These are phyloP conservation scores for Nerophis ophidion DNA, from an alignment of 2,113 vertebrate genomes.

Conservation along the genomic window DNA sequence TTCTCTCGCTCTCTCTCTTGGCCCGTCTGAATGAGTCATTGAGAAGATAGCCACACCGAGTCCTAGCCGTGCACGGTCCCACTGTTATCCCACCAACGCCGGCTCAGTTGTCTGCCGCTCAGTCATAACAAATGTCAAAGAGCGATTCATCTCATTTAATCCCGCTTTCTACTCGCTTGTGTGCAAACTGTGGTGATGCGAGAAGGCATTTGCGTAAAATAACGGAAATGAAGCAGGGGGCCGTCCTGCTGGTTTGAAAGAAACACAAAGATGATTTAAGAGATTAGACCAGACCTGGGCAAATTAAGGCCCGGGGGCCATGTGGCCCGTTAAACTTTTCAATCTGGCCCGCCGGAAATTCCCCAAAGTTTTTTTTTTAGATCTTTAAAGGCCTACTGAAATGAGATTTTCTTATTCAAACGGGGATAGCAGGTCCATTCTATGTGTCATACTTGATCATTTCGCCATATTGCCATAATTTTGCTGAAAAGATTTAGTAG, in stretches of 20 bases:
- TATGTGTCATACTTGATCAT: too few species aligned
- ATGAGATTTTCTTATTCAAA: too few species aligned
- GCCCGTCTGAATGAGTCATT: constrained; percentile 53
- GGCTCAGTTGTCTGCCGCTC: constrained; percentile 32
- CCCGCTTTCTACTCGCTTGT: constrained; percentile 25
- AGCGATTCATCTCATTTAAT: constrained; percentile 52
- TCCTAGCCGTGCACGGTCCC: constrained; percentile 40
- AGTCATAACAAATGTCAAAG: constrained; percentile 58
- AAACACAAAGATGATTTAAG: background rate
- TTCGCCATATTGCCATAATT: too few species aligned
- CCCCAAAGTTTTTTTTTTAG: too few species aligned
- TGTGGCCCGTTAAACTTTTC: too few species aligned
- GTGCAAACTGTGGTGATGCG: background rate
- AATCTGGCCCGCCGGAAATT: too few species aligned
- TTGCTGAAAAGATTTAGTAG: too few species aligned
- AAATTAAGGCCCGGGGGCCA: too few species aligned
- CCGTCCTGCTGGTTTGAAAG: background rate
- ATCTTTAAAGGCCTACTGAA: too few species aligned
- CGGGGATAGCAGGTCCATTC: too few species aligned
- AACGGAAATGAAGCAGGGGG: constrained; percentile 5
- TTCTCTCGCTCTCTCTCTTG: background rate
- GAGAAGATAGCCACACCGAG: constrained; percentile 45
- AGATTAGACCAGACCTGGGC: too few species aligned
- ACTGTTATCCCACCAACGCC: constrained; percentile 31
- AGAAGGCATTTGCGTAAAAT: constrained; percentile 15